These are phyloP conservation scores for Macrotis lagotis DNA, from an alignment of 2,113 vertebrate species.

Conservation along the genomic window DNA sequence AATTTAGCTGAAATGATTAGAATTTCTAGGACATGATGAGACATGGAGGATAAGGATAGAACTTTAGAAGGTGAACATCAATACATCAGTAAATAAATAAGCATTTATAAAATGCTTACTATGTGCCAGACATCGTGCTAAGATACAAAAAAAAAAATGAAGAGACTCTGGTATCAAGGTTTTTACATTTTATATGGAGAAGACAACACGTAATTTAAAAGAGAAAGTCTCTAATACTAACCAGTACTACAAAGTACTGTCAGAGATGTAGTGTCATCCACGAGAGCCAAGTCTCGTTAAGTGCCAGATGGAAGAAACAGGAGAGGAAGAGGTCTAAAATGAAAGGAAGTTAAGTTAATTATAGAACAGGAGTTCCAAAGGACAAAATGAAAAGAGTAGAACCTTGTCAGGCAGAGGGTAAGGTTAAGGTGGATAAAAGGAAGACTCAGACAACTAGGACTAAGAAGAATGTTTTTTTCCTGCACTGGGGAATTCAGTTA, in stretches of 20 bases:
- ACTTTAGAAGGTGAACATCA: not conserved
- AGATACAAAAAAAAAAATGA: not conserved
- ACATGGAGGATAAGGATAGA: not conserved
- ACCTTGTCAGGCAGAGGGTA: not conserved
- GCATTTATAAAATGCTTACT: not conserved
- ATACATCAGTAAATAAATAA: not conserved
- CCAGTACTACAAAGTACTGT: not conserved
- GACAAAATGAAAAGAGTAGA: not conserved
- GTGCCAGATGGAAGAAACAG: not conserved
- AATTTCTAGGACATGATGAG: not conserved
- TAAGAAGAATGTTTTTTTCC: not conserved
- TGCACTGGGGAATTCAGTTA: not conserved
- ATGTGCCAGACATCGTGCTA: not conserved
- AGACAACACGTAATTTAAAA: not conserved
- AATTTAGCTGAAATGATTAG: not conserved
- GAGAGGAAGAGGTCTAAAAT: not conserved
- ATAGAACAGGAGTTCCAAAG: not conserved
- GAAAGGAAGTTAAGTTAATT: not conserved
- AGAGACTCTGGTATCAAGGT: not conserved
- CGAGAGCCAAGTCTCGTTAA: not conserved
- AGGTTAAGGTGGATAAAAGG: not conserved
- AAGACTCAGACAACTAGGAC: not conserved
- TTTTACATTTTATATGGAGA: not conserved
- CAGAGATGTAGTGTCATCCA: not conserved
- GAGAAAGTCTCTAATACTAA: not conserved